Conservation (phyloP, 2,888 invertebrate species). For the Drosophila nr. medialis region DNA sequence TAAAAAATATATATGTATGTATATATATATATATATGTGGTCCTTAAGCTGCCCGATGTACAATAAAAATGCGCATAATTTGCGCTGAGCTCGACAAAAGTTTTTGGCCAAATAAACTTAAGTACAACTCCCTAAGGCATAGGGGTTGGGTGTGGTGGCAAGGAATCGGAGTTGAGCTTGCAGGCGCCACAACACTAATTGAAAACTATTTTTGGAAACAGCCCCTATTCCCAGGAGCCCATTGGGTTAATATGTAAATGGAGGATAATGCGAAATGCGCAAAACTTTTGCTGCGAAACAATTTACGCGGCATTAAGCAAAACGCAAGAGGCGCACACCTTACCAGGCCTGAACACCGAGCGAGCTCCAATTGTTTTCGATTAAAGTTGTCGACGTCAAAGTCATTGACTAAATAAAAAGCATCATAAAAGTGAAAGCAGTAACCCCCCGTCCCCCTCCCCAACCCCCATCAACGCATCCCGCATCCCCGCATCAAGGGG, state of each 20-base stretch:
- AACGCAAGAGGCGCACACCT: constrained; percentile 72
- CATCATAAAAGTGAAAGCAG: constrained; percentile 65
- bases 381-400: constrained; percentile 78
- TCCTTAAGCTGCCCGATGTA: constrained; percentile 32
- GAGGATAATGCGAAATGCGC: constrained; percentile 74
- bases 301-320: constrained; percentile 78
- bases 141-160: neutral
- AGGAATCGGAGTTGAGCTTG: constrained; percentile 20
- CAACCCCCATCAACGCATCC: neutral
- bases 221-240: constrained; percentile 38
- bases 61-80: constrained; percentile 79
- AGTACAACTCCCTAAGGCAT: constrained; percentile 60
- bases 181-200: constrained; percentile 72
- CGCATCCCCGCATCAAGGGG: constrained; percentile 43
- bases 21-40: constrained; percentile 14
- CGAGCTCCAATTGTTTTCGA: constrained; percentile 67
- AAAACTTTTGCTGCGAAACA: constrained; percentile 77
- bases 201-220: constrained; percentile 76
- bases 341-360: constrained; percentile 26
- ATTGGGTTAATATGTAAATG: constrained; percentile 75
- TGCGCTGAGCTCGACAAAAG: constrained; percentile 58
- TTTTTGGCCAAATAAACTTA: constrained; percentile 71
- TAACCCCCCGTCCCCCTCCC: constrained; percentile 8
- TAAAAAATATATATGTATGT: neutral
- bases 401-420: constrained; percentile 78